These are phyloP conservation scores for Pseudorhombus dupliciocellatus DNA, from an alignment of 2,113 vertebrate species.

Conservation along the genomic window DNA sequence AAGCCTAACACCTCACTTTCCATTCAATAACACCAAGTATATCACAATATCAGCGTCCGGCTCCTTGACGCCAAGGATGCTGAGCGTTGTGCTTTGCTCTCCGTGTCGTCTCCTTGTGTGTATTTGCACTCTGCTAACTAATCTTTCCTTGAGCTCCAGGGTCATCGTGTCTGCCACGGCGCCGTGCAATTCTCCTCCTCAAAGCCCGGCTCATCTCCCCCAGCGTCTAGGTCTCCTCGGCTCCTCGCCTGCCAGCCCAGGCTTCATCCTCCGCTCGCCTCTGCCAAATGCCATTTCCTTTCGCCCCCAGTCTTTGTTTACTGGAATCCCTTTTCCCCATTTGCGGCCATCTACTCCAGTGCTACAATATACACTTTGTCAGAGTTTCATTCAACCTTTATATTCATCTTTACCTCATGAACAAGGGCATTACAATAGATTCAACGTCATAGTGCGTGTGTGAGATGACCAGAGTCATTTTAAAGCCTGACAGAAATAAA, in stretches of 20 bases:
- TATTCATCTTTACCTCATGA: too few species aligned
- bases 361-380: neutral
- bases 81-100: neutral
- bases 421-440: too few species aligned
- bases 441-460: too few species aligned
- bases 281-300: neutral
- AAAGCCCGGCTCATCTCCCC: neutral
- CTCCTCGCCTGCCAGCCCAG: neutral
- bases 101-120: neutral
- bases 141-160: neutral
- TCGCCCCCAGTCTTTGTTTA: neutral
- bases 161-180: neutral
- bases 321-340: neutral
- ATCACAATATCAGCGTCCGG: too few species aligned
- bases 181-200: neutral
- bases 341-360: neutral
- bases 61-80: too few species aligned
- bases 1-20: conserved; percentile 18
- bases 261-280: neutral
- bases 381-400: neutral
- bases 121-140: neutral
- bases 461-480: neutral
- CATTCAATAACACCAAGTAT: neutral
- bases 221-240: neutral
- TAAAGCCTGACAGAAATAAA: conserved; percentile 13